Base-by-base conservation (phyloP, 2,888 invertebrate genomes). In the Myathropa florea region DNA sequence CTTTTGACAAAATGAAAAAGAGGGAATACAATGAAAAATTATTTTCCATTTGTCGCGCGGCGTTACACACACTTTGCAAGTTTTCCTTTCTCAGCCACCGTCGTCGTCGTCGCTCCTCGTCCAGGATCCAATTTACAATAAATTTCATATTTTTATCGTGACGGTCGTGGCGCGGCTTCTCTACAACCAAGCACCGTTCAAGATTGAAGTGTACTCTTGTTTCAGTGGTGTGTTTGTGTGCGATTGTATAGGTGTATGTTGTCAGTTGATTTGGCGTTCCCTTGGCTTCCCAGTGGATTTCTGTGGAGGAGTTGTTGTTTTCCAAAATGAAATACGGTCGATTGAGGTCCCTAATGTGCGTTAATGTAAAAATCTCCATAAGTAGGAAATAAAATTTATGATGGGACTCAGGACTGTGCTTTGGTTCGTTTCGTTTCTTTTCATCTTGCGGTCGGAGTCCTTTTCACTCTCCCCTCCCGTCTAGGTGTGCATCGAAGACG, bases 11-110 rank as follows among this genome's bases (percentile, higher is more conserved):
- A 53, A 18, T 2, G 23, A n/a, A 10, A 33, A 6, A 4, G 10
- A 30, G 53, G 18, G 67, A 65, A 76, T 81, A 57, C 46, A 76
- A 61, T 72, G 81, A 84, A 84, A 71, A 76, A 84, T 67, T 61
- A 67, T 76, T 76, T 80, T 84, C 76, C 84, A 84, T 80, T 80
- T 63, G 79, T 83, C 73, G 57, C 72, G 70, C 67, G 26, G 26
- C 9, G 46, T n/a, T 21, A 26, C 12, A 53, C 28, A 46, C 53
- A 26, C 55, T 55, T 18, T 64, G 53, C 18, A 33, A 46, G 23
- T 12, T 59, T 14, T 24, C 10, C 53, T 28, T 26, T 57, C 21
- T 9, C 30, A 30, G 7, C 33, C 33, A 2, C 7, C 46, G 46
- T 46, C 46, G 7, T 2, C 18, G 18, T 46, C 14, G 39, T n/a